phyloP scores from a whole-genome alignment of 2,113 vertebrate genomes.

The Columba livia region DNA sequence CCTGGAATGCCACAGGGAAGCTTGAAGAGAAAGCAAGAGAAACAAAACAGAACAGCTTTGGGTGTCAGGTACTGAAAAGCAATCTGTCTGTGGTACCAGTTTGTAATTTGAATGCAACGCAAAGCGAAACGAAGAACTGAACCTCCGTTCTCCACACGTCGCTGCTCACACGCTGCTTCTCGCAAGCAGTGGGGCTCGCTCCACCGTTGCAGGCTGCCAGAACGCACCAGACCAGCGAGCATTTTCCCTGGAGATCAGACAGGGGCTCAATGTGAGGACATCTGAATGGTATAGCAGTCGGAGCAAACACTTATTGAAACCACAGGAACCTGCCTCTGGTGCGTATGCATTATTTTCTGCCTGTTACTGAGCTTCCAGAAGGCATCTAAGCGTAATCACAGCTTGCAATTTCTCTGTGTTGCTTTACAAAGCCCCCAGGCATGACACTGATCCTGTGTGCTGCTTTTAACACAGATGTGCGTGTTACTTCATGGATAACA shows the following conservation, averaged over 20 bases:
- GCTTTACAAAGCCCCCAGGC: fast-evolving
- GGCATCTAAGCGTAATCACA: not conserved
- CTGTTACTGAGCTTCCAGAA: not conserved
- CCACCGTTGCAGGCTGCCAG: not conserved
- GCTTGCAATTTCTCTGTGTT: not conserved
- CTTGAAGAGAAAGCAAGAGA: not conserved
- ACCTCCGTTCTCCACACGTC: fast-evolving
- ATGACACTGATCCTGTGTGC: fast-evolving
- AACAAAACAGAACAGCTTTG: not conserved
- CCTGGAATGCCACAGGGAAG: not conserved
- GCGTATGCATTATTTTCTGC: not conserved
- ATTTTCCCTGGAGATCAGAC: fast-evolving
- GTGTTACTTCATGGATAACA: not conserved
- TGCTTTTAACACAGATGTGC: not conserved
- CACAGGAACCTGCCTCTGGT: not conserved
- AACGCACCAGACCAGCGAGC: not conserved
- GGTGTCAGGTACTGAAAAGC: not conserved
- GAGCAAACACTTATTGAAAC: not conserved
- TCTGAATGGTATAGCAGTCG: not conserved
- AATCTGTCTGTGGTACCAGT: not conserved
- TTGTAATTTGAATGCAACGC: not conserved
- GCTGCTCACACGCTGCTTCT: not conserved
- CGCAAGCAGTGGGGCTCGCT: fast-evolving
- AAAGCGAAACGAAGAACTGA: not conserved
- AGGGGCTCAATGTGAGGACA: not conserved